Percentiles rank a stretch among this genome's conserved stretches.
These are phyloP conservation scores for Dione juno DNA, from an alignment of 2,888 invertebrate species.

Conservation along the genomic window DNA sequence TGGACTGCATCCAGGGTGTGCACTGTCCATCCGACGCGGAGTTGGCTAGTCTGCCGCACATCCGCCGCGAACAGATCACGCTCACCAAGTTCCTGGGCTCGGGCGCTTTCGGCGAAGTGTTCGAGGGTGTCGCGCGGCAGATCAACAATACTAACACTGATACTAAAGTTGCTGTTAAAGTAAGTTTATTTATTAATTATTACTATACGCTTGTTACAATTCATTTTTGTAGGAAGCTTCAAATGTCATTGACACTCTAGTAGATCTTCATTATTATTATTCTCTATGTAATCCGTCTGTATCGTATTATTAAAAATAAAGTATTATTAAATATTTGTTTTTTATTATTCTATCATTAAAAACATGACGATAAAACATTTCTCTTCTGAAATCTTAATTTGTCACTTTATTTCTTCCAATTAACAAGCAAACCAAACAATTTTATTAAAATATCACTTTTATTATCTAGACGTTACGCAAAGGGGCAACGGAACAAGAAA, in stretches of 20 bases:
- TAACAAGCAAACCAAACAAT: too few species aligned
- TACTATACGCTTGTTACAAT: too few species aligned
- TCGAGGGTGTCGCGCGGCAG: slow-evolving; percentile 93
- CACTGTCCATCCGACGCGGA: slow-evolving; percentile 88
- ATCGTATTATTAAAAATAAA: not conserved
- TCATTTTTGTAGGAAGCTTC: too few species aligned
- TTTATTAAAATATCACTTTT: too few species aligned
- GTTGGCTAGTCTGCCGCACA: slow-evolving; percentile 91
- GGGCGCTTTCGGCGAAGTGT: slow-evolving; percentile 99
- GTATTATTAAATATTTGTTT: not conserved
- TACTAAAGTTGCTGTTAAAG: slow-evolving; percentile 96
- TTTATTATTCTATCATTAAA: too few species aligned
- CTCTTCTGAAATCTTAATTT: not conserved
- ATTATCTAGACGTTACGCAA: slow-evolving; percentile 92
- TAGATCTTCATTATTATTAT: too few species aligned
- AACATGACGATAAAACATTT: too few species aligned
- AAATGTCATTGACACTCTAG: too few species aligned
- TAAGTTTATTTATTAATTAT: slow-evolving; percentile 60
- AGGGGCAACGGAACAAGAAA: slow-evolving; percentile 94
- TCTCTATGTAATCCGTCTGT: too few species aligned
- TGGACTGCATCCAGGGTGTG: slow-evolving; percentile 60
- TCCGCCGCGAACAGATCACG: slow-evolving; percentile 93
- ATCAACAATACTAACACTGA: slow-evolving; percentile 83
- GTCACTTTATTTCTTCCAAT: too few species aligned
- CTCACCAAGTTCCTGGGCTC: slow-evolving; percentile 95